phyloP scores from a whole-genome alignment of 2,113 vertebrate genomes.

The Sander lucioperca region DNA sequence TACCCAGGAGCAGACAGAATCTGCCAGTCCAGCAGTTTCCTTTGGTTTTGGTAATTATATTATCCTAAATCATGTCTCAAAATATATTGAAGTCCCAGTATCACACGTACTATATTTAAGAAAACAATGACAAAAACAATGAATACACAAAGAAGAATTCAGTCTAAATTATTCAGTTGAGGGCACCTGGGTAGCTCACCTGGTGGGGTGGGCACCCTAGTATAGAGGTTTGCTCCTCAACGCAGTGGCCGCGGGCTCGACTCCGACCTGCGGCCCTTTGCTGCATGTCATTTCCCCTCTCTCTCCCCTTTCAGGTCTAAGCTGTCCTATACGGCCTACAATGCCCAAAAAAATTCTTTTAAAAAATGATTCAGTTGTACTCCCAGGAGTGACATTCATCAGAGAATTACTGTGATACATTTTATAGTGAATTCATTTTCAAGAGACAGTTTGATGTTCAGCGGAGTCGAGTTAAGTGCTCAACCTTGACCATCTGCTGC shows the following conservation, averaged over 20 bases:
- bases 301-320: too few species aligned
- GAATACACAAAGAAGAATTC: background rate
- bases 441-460: conserved; percentile 52
- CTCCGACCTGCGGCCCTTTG: too few species aligned
- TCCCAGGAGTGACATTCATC: background rate
- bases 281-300: too few species aligned
- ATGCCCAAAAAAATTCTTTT: too few species aligned
- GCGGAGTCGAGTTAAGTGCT: conserved; percentile 50
- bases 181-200: too few species aligned
- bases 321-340: too few species aligned
- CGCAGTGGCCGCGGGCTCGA: too few species aligned
- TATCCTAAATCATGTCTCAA: background rate
- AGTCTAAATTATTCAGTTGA: background rate
- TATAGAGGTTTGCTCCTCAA: too few species aligned
- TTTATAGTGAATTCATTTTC: conserved; percentile 41
- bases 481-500: conserved; percentile 74
- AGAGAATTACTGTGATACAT: background rate
- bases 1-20: conserved; percentile 31
- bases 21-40: background rate
- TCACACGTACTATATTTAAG: background rate
- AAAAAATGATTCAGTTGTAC: background rate
- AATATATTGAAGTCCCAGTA: conserved; percentile 3
- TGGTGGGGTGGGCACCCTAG: too few species aligned
- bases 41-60: conserved; percentile 8
- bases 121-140: conserved; percentile 5